These are phyloP conservation scores for Pleuronectes platessa DNA, from an alignment of 2,113 vertebrate species.

Conservation along the genomic window DNA sequence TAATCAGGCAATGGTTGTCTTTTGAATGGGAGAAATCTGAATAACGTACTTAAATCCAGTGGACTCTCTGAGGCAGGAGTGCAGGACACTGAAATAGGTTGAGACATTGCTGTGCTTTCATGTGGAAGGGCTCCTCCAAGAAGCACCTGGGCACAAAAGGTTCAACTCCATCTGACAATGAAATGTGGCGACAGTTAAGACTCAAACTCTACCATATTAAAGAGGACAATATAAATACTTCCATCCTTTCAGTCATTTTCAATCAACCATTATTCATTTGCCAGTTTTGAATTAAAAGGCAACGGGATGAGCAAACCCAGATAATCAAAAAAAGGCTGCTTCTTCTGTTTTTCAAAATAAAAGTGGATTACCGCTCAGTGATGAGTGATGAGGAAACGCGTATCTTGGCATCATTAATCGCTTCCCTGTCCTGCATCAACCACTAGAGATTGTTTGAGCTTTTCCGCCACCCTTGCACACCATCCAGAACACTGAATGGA, in stretches of 20 bases:
- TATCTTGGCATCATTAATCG: conserved; percentile 50
- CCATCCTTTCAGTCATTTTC: conserved; percentile 11
- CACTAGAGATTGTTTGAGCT: conserved; percentile 22
- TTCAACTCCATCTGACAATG: too few species aligned
- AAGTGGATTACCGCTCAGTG: conserved; percentile 38
- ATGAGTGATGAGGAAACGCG: conserved; percentile 45
- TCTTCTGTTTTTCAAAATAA: conserved; percentile 58
- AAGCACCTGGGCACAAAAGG: too few species aligned
- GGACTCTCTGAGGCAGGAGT: too few species aligned
- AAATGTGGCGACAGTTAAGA: background rate
- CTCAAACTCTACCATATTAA: background rate
- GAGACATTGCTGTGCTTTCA: too few species aligned
- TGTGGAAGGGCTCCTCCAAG: too few species aligned
- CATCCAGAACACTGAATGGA: conserved; percentile 25
- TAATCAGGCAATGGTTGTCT: too few species aligned
- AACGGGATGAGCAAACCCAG: conserved; percentile 26
- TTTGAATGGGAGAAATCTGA: too few species aligned
- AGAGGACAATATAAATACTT: conserved; percentile 15
- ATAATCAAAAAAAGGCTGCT: conserved; percentile 40
- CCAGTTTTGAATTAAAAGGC: conserved; percentile 19
- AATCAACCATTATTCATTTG: conserved; percentile 26
- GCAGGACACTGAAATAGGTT: too few species aligned
- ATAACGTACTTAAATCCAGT: too few species aligned
- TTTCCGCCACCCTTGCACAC: conserved; percentile 26
- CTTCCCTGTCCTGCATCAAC: conserved; percentile 38